Base-by-base conservation (phyloP, 2,113 vertebrate genomes). In the Cololabis saira region DNA sequence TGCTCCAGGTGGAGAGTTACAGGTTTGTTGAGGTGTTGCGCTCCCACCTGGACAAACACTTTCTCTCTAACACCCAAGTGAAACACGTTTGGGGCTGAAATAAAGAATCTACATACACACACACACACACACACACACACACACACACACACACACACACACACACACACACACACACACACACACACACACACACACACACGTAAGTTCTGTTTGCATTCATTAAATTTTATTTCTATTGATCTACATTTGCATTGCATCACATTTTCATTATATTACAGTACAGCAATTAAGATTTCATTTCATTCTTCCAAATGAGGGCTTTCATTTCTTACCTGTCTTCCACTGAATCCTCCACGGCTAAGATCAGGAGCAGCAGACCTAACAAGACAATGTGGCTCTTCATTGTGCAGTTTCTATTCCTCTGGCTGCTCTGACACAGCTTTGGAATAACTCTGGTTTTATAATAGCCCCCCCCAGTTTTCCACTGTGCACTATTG, bases 51-150 rank as follows among this genome's bases (percentile, higher is more conserved):
- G 50, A 94, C 84, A 55, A 84, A 79, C 24, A 93, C 88, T 4
- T 65, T 82, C 78, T 94, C 92, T 3, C 69, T 74, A 40, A 91
- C 87, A 3, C 91, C 92, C 51, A 90, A 21, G 16, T 92, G 92
- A 85, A 94, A 90, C 19, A 93, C 80, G 47, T 37, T 78, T 6
- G 93, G 93, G 27, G 90, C 92, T 15, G 90, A 87, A 30, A 94
- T 89, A 51, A 94, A 79, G 76, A 92, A 93, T 69, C 93, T 94
- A 77, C 12, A 59, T 16, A 54, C 13, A 70, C 33, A 37, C 33
- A 11, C 33, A 37, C 33, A 37, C 6, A 37, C 24, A 27, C 24
- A 27, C 24, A 27, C 24, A 5, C 24, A 27, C 24, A 5, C 24
- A 27, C 24, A 5, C 24, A 27, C 24, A 5, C 24, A 27, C 24